Percentiles rank a stretch among this genome's conserved stretches.
Evolutionary conservation across 2,888 invertebrate species (phyloP).

Genomic region (Deroplatys truncata): DNA sequence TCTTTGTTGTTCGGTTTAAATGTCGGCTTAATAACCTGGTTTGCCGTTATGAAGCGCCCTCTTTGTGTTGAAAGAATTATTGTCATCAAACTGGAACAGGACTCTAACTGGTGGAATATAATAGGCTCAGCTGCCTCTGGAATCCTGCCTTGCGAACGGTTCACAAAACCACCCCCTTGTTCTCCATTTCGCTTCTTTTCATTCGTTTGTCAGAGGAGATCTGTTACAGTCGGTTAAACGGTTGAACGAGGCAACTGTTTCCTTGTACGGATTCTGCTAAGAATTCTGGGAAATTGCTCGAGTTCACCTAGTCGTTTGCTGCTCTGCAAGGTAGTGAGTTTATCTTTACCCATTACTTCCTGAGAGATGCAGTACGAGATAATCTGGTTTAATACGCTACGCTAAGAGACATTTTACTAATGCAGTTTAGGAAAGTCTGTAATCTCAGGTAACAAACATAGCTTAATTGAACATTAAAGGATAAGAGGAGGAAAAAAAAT

Average conservation of each 20-base stretch:
- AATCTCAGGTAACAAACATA: too few species aligned
- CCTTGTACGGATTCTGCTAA: too few species aligned
- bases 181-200: neutral
- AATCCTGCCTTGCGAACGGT: neutral
- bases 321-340: too few species aligned
- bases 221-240: neutral
- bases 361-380: too few species aligned
- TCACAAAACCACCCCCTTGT: neutral
- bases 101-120: neutral
- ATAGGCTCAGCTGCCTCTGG: neutral
- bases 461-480: too few species aligned
- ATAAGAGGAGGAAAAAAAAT: too few species aligned
- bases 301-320: too few species aligned
- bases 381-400: too few species aligned
- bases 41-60: neutral
- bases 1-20: neutral
- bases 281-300: too few species aligned
- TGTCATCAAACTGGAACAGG: neutral
- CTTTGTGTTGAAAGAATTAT: neutral
- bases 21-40: neutral
- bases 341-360: too few species aligned
- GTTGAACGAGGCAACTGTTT: neutral
- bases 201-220: neutral
- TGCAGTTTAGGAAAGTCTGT: too few species aligned
- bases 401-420: too few species aligned